These are phyloP conservation scores for Caenorhabditis briggsae DNA, from an alignment of 1,140 invertebrate species.

Conservation along the genomic window DNA sequence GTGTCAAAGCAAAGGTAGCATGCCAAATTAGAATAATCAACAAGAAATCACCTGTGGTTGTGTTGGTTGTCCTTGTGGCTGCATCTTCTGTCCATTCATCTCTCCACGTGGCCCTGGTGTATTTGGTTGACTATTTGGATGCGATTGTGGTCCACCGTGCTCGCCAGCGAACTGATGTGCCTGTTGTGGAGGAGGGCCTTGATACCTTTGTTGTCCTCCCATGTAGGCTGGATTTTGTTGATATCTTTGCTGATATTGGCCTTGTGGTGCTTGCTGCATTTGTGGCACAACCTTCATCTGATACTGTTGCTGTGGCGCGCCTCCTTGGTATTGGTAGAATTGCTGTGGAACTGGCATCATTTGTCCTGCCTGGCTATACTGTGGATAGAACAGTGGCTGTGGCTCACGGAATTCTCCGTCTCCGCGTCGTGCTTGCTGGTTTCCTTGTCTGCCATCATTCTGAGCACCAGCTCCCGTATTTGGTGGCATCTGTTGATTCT, in stretches of 20 bases:
- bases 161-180: slow-evolving; percentile 12
- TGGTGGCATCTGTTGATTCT: not conserved
- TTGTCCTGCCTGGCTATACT: not conserved
- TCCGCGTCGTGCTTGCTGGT: not conserved
- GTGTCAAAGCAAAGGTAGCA: not conserved
- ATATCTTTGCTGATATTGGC: not conserved
- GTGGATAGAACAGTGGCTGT: not conserved
- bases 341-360: slow-evolving; percentile 17
- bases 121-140: slow-evolving; percentile 46
- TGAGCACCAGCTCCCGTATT: not conserved
- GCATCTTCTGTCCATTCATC: not conserved
- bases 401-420: slow-evolving; percentile 33
- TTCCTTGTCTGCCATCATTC: not conserved
- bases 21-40: not conserved
- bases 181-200: slow-evolving; percentile 12
- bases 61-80: too few species aligned
- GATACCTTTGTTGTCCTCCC: slow-evolving; percentile 12
- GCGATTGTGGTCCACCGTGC: not conserved
- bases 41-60: not conserved
- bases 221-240: not conserved
- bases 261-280: not conserved
- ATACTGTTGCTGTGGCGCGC: not conserved
- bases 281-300: slow-evolving; percentile 6
- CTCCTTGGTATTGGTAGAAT: not conserved
- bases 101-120: slow-evolving; percentile 28